A percentile compares a stretch with the other conserved stretches of the same genome.
Conservation (phyloP, 2,113 vertebrate species). For the Carassius carassius region DNA sequence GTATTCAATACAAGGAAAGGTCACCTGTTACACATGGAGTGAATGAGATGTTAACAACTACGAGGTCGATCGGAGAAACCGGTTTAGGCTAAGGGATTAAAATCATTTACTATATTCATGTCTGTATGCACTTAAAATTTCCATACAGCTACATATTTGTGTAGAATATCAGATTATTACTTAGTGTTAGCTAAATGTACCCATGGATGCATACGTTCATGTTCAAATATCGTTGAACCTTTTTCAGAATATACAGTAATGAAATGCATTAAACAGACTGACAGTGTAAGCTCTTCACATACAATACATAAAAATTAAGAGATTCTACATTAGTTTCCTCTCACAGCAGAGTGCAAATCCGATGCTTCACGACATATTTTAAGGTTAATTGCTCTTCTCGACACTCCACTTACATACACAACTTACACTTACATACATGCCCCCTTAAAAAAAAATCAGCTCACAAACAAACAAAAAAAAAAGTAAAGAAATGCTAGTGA, state of each 20-base stretch:
- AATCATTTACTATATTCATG: conserved; percentile 75
- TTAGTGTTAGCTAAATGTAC: conserved; percentile 93
- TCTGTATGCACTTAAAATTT: conserved; percentile 85
- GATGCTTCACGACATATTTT: conserved; percentile 92
- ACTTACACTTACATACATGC: too few species aligned
- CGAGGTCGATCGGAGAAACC: conserved; percentile 81
- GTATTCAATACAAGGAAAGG: conserved; percentile 93
- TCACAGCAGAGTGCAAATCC: conserved; percentile 97
- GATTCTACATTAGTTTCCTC: conserved; percentile 91
- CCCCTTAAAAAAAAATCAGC: conserved; percentile 67
- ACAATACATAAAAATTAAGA: conserved; percentile 88
- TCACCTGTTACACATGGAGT: conserved; percentile 90
- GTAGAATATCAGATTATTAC: conserved; percentile 87
- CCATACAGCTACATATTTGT: conserved; percentile 86
- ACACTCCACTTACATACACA: conserved; percentile 74
- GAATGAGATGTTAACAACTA: conserved; percentile 86
- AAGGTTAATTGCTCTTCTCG: conserved; percentile 77
- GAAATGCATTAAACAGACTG: conserved; percentile 90
- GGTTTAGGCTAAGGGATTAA: conserved; percentile 81
- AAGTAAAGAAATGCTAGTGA: conserved; percentile 67
- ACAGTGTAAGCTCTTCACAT: conserved; percentile 91
- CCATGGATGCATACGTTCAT: conserved; percentile 84
- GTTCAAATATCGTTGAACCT: conserved; percentile 79
- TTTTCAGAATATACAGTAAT: conserved; percentile 90
- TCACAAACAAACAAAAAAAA: conserved; percentile 56